Evolutionary conservation across 2,888 invertebrate genomes (phyloP).

Genomic region (Oscheius onirici): DNA sequence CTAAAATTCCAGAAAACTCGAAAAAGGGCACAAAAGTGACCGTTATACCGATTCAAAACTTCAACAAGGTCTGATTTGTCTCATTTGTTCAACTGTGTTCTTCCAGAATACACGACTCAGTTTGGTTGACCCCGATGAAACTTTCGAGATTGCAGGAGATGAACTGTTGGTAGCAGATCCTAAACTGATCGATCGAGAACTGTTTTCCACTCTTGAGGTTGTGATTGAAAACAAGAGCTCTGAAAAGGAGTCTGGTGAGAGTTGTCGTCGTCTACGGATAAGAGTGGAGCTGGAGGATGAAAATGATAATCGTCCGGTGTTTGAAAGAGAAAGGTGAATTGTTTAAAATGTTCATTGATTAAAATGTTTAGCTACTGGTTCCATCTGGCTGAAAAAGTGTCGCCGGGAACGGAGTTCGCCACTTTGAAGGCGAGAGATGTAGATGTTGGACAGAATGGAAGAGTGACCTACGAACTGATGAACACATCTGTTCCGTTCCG

Average conservation of each 20-base stretch:
- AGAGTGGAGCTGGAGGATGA: slow-evolving; percentile 62
- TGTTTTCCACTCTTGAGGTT: slow-evolving; percentile 49
- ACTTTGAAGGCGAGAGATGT: slow-evolving; percentile 61
- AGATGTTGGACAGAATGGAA: slow-evolving; percentile 62
- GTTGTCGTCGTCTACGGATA: slow-evolving; percentile 43
- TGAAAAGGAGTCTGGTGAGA: slow-evolving; percentile 5
- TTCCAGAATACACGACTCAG: slow-evolving; percentile 39
- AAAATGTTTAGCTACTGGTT: slow-evolving; percentile 52
- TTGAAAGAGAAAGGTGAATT: slow-evolving; percentile 49
- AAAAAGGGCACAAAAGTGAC: slow-evolving; percentile 38
- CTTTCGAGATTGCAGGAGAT: slow-evolving; percentile 36
- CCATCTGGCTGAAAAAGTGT: slow-evolving; percentile 45
- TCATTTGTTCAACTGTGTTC: not conserved
- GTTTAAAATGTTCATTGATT: not conserved
- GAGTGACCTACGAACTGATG: slow-evolving; percentile 57
- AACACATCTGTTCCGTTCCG: slow-evolving; percentile 42
- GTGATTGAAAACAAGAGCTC: slow-evolving; percentile 44
- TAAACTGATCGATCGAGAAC: slow-evolving; percentile 47
- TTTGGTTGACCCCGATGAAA: slow-evolving; percentile 50
- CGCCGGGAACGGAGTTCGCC: slow-evolving; percentile 51
- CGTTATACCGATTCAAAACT: slow-evolving; percentile 11
- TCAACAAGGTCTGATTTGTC: not conserved
- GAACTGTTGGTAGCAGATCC: slow-evolving; percentile 37
- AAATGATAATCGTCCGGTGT: slow-evolving; percentile 68
- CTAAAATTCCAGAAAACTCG: slow-evolving; percentile 41